Conservation (phyloP, 2,113 vertebrate species). For the Ammodytes dubius region DNA sequence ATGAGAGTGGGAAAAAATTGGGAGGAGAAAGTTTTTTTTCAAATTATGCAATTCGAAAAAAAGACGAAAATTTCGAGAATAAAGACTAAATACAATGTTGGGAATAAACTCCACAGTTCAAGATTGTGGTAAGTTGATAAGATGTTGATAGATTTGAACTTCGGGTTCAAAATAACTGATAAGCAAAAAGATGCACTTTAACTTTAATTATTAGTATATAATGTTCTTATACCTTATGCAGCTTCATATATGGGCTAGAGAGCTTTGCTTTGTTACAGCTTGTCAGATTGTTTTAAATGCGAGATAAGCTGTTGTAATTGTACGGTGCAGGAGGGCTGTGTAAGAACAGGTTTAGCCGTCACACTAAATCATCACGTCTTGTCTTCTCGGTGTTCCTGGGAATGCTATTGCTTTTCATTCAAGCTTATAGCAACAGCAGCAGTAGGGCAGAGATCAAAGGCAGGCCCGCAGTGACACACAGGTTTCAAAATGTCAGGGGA, state of each 20-base stretch:
- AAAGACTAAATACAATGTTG: too few relatives aligned
- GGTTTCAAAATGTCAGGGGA: not conserved
- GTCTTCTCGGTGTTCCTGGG: not conserved
- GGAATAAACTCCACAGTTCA: too few relatives aligned
- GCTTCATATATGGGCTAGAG: not conserved
- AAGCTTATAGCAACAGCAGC: not conserved
- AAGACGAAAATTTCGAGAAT: too few relatives aligned
- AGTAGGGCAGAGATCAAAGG: constrained; percentile 3
- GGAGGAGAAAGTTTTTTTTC: too few relatives aligned
- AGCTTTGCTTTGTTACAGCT: constrained; percentile 11
- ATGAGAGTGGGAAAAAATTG: too few relatives aligned
- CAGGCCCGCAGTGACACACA: not conserved
- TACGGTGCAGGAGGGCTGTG: not conserved
- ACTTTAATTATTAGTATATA: too few relatives aligned
- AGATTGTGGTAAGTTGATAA: too few relatives aligned
- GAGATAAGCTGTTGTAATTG: constrained; percentile 27
- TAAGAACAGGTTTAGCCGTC: constrained; percentile 30
- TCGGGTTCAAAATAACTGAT: too few relatives aligned
- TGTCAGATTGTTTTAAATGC: constrained; percentile 15
- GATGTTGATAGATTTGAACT: too few relatives aligned
- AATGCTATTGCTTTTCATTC: constrained; percentile 11
- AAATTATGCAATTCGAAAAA: too few relatives aligned
- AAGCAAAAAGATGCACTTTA: too few relatives aligned
- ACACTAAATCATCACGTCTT: constrained; percentile 9
- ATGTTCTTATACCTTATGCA: too few relatives aligned